Evolutionary conservation across 2,888 invertebrate genomes (phyloP).

Genomic region (Cryptops parisi): DNA sequence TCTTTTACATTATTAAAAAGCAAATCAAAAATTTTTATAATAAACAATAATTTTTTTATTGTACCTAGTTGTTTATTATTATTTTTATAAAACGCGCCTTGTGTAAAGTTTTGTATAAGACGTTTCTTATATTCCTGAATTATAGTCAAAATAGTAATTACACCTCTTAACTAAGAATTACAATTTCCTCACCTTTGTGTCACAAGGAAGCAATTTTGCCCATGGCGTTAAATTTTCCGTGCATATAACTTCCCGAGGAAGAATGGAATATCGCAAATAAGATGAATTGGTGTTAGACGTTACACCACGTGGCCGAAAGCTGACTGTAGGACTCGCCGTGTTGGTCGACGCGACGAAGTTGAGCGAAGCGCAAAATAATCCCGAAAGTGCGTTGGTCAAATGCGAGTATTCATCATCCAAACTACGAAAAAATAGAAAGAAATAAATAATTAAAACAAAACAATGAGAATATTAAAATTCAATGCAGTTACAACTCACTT

Average conservation of each 20-base stretch:
- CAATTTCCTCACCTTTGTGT: conserved; percentile 58
- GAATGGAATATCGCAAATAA: conserved; percentile 56
- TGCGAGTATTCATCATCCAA: conserved; percentile 76
- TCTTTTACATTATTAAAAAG: too few species aligned
- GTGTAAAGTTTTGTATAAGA: too few species aligned
- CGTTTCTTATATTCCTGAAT: too few species aligned
- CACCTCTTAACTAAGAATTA: background rate
- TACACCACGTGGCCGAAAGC: conserved; percentile 61
- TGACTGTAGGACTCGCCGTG: conserved; percentile 66
- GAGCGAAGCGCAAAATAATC: conserved; percentile 87
- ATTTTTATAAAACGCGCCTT: too few species aligned
- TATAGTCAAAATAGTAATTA: background rate
- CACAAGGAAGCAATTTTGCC: conserved; percentile 93
- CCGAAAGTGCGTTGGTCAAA: conserved; percentile 78
- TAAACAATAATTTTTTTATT: too few species aligned
- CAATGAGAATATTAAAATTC: background rate
- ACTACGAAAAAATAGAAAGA: conserved; percentile 35
- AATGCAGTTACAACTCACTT: conserved; percentile 28
- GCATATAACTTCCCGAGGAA: conserved; percentile 92
- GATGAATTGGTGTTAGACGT: conserved; percentile 30
- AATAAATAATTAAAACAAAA: too few species aligned
- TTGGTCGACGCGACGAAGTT: conserved; percentile 81
- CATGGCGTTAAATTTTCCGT: conserved; percentile 98
- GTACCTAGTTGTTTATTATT: too few species aligned
- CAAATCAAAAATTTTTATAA: too few species aligned